phyloP scores from a whole-genome alignment of 2,113 vertebrate species.

The Limnothrissa miodon region DNA sequence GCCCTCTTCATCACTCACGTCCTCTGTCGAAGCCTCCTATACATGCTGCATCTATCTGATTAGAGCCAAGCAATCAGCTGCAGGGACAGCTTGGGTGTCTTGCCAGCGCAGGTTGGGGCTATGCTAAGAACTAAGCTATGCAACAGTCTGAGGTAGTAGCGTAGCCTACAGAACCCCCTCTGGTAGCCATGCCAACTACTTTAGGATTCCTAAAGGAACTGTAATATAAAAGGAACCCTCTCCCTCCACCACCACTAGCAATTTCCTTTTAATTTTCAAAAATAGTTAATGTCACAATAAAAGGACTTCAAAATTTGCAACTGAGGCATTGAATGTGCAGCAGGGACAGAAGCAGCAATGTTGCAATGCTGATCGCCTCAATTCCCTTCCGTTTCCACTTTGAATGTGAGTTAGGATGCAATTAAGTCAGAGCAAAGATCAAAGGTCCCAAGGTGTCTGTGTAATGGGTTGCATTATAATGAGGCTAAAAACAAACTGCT shows the following conservation, averaged over 20 bases:
- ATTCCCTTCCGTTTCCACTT: background rate
- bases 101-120: constrained; percentile 32
- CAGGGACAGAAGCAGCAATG: background rate
- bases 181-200: background rate
- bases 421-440: constrained; percentile 39
- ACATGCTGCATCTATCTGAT: constrained; percentile 36
- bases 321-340: background rate
- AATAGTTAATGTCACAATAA: background rate
- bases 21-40: constrained; percentile 34
- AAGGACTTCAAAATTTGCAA: background rate
- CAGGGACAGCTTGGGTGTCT: constrained; percentile 26
- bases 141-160: constrained; percentile 21
- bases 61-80: constrained; percentile 41
- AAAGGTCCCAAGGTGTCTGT: constrained; percentile 35
- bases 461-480: constrained; percentile 10
- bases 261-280: background rate
- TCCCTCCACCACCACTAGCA: too few relatives aligned
- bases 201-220: background rate
- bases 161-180: background rate
- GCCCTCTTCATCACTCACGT: constrained; percentile 43
- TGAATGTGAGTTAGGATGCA: constrained; percentile 28
- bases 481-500: constrained; percentile 20
- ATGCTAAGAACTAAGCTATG: constrained; percentile 10
- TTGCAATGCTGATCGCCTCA: background rate
- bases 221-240: too few relatives aligned